Conservation (phyloP, 2,113 vertebrate species). For the Gobio gobio region DNA sequence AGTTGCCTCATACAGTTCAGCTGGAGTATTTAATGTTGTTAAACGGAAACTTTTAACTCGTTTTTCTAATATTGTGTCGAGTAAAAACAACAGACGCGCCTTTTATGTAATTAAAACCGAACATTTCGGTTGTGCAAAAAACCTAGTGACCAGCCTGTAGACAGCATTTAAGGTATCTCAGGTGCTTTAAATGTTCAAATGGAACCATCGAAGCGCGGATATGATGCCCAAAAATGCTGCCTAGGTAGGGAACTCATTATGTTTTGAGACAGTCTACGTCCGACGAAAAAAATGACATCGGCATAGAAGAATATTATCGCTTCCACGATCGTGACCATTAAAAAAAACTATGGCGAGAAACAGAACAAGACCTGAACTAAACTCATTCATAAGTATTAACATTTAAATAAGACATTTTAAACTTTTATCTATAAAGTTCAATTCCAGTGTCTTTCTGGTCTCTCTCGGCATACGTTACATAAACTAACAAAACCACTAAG, state of each 20-base stretch:
- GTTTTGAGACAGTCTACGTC: background rate
- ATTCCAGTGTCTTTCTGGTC: background rate
- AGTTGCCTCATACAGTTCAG: background rate
- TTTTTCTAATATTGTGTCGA: constrained; percentile 3
- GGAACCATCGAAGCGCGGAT: background rate
- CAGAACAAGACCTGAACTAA: background rate
- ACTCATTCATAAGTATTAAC: background rate
- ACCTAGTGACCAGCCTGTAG: background rate
- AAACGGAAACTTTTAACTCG: background rate
- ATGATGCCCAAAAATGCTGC: background rate
- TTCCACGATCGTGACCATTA: background rate
- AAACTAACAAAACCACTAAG: background rate
- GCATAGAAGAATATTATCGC: background rate
- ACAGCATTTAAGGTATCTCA: background rate
- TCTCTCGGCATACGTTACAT: background rate
- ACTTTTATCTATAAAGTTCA: background rate
- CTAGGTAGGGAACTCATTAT: background rate
- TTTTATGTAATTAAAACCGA: background rate
- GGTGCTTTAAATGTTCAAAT: background rate
- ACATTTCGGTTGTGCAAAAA: background rate
- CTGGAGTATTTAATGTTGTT: background rate
- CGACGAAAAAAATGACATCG: background rate
- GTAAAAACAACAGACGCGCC: background rate
- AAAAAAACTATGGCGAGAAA: background rate
- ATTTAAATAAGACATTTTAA: background rate